Evolutionary conservation across 2,888 invertebrate species (phyloP).

Genomic region (Hypercompe scribonia): DNA sequence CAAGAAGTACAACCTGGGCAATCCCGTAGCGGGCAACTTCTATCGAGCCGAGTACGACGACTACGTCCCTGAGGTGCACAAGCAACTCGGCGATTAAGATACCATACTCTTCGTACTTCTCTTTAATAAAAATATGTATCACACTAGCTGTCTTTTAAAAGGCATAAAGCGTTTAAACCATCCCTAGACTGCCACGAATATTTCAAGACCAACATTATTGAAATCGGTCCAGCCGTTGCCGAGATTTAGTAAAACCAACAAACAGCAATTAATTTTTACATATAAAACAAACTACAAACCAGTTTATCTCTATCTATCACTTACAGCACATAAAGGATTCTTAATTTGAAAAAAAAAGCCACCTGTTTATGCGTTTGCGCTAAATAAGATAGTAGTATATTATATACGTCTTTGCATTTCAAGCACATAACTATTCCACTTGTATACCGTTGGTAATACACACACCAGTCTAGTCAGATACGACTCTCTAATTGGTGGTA

Average conservation of each 20-base stretch:
- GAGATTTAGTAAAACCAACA: too few species aligned
- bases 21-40: conserved; percentile 93
- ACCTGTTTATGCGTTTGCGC: background rate
- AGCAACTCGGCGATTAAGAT: conserved; percentile 73
- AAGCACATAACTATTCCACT: too few species aligned
- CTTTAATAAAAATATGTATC: background rate
- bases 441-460: background rate
- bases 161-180: too few species aligned
- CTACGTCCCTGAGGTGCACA: conserved; percentile 89
- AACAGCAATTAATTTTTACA: too few species aligned
- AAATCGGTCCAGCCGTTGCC: too few species aligned
- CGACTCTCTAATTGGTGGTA: background rate
- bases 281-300: too few species aligned
- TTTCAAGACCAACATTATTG: too few species aligned
- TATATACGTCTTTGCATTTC: too few species aligned
- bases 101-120: background rate
- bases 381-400: background rate
- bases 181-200: too few species aligned
- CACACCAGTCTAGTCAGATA: background rate
- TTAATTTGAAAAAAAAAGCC: background rate
- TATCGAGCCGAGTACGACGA: conserved; percentile 93
- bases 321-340: background rate
- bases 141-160: background rate
- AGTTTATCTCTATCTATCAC: background rate
- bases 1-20: conserved; percentile 90